Base-by-base conservation (phyloP, 2,113 vertebrate species). In the Gopherus flavomarginatus region DNA sequence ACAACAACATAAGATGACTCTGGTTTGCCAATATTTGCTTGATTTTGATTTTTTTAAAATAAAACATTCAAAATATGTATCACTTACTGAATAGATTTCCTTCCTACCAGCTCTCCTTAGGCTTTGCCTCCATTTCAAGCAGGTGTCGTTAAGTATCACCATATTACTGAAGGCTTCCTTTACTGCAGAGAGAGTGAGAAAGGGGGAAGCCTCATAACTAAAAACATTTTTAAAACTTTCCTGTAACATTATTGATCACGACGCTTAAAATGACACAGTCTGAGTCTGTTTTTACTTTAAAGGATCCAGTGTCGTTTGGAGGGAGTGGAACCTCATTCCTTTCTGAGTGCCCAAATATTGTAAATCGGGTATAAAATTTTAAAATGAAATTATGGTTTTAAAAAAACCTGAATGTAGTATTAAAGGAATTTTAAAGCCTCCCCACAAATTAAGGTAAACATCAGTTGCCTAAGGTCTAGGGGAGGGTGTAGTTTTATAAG, bases 111-210 rank as follows among this genome's bases (percentile, higher is more conserved):
- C 93, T 77, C 96, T 97, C 90, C 94, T 97, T 49, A 72, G 29
- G 86, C 97, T 99, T 93, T 98, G 98, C 87, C 62, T 97, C 99
- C 99, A 99, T 50, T 96, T 98, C 91, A 99, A 93, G 96, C 99
- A 99, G 90, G 97, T 99, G 82, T 99, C 98, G 96, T 99, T 98
- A 91, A 98, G 97, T 94, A 99, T 88, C 53, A 96, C 81, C 49
- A 99, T 85, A 22, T 98, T 98, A 90, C 92, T 97, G 92, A 99
- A 98, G 57, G 94, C 93, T 94, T 98, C 97, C 80, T 97, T 97
- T 87, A 91, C 98, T 98, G 97, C 22, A 90, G 56, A 96, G 62
- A 72, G n/a, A 94, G 81, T 93, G 81, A 59, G 91, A 91, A 97
- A 89, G 59, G 10, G 16, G 5, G 92, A 59, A 10, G 85, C 85